Evolutionary conservation across 2,888 invertebrate species (phyloP).

Genomic region (Rhaphigaster nebulosa): DNA sequence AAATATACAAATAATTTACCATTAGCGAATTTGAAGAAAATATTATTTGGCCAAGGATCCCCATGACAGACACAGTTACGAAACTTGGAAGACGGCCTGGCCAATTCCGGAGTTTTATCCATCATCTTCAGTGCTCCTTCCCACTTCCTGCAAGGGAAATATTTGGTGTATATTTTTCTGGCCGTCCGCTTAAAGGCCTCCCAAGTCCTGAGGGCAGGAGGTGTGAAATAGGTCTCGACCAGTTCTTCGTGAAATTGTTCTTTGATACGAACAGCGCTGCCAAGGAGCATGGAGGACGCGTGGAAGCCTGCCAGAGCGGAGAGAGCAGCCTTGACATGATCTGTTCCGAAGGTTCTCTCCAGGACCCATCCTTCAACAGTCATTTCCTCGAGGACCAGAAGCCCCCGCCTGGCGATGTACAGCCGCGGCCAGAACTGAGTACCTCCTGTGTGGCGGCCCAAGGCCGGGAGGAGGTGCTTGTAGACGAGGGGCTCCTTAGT

Average conservation of each 20-base stretch:
- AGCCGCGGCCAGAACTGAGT: conserved; percentile 54
- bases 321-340: conserved; percentile 46
- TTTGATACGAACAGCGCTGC: background rate
- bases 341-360: conserved; percentile 1
- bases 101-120: conserved; percentile 3
- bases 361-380: conserved; percentile 46
- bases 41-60: conserved; percentile 61
- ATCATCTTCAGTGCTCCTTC: background rate
- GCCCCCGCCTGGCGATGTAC: conserved; percentile 36
- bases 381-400: conserved; percentile 60
- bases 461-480: conserved; percentile 6
- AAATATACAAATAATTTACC: conserved; percentile 1
- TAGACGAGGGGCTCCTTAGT: conserved; percentile 58
- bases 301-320: conserved; percentile 58
- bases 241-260: background rate
- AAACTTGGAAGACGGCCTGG: conserved; percentile 3
- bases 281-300: conserved; percentile 40
- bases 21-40: conserved; percentile 59
- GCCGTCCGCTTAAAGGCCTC: conserved; percentile 44
- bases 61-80: conserved; percentile 60
- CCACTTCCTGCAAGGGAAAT: conserved; percentile 41
- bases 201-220: conserved; percentile 57
- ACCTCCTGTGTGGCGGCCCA: background rate
- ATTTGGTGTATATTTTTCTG: background rate
- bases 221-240: conserved; percentile 56